Evolutionary conservation across 2,113 vertebrate species (phyloP).

Genomic region (Spermophilus dauricus): DNA sequence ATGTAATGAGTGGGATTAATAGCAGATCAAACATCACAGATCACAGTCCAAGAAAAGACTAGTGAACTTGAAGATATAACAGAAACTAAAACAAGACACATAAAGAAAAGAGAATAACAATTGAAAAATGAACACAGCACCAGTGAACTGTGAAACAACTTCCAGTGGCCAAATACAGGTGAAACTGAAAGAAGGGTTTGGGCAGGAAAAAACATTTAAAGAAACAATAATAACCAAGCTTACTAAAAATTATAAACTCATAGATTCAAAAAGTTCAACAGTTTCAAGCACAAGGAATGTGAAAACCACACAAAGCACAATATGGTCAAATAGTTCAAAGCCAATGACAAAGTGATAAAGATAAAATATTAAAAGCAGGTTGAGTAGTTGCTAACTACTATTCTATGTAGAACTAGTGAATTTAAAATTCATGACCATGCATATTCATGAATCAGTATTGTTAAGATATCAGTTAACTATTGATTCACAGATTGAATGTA

Average conservation of each 20-base stretch:
- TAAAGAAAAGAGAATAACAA: neutral
- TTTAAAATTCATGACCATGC: neutral
- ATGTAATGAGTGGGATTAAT: neutral
- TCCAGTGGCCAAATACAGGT: neutral
- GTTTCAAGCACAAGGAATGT: neutral
- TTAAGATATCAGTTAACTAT: neutral
- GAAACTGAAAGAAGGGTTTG: neutral
- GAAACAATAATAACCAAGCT: neutral
- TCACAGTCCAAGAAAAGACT: neutral
- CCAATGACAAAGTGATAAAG: neutral
- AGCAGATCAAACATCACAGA: neutral
- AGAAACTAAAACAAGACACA: slow-evolving; percentile 4
- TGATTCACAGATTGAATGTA: neutral
- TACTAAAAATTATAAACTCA: neutral
- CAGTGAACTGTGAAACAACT: neutral
- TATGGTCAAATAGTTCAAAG: neutral
- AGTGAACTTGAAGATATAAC: neutral
- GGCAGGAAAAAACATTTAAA: neutral
- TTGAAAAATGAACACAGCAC: neutral
- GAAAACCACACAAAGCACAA: neutral
- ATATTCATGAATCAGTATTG: neutral
- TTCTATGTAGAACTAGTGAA: neutral
- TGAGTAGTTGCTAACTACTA: neutral
- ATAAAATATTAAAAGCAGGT: neutral
- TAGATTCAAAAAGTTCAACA: neutral